phyloP scores from a whole-genome alignment of 2,113 vertebrate genomes.

The Vombatus ursinus region DNA sequence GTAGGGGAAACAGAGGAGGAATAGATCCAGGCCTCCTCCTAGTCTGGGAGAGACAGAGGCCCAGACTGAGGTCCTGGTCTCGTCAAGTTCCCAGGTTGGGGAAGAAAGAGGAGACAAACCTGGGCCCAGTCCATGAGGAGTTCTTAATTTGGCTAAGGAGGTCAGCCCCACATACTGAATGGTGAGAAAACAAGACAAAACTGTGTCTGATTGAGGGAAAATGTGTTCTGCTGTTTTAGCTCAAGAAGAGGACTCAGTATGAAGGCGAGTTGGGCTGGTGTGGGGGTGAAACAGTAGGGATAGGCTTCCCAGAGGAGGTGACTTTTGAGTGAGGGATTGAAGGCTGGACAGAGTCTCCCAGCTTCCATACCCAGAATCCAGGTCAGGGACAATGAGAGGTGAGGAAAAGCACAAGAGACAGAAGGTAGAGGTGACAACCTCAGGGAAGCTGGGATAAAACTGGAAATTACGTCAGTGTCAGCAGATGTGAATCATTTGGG shows the following conservation, averaged over 20 bases:
- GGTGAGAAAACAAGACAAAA: neutral
- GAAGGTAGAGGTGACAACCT: neutral
- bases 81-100: neutral
- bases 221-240: neutral
- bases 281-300: neutral
- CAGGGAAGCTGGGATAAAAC: neutral
- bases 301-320: neutral
- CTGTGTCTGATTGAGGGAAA: neutral
- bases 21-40: neutral
- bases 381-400: neutral
- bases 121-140: neutral
- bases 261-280: neutral
- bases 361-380: neutral
- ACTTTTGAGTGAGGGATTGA: neutral
- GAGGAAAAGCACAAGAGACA: neutral
- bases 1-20: neutral
- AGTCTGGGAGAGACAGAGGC: neutral
- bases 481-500: neutral
- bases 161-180: neutral
- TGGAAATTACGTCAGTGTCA: neutral
- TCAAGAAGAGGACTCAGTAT: neutral
- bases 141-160: neutral
- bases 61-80: neutral
- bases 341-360: neutral
- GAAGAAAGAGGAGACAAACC: neutral